These are phyloP conservation scores for Anolis sagrei DNA, from an alignment of 2,113 vertebrate species.

Conservation along the genomic window DNA sequence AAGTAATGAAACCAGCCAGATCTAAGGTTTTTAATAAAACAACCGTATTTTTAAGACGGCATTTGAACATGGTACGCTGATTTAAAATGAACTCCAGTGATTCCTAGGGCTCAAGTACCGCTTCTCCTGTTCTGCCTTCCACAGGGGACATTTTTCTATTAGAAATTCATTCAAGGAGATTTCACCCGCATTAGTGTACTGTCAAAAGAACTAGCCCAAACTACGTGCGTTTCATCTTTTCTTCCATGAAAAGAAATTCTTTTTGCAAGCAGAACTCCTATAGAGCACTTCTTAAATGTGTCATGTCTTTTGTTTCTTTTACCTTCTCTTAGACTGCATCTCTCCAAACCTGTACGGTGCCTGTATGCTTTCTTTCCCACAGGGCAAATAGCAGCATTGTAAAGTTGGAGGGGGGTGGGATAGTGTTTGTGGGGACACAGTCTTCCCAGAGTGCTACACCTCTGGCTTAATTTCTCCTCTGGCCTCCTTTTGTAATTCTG, in stretches of 20 bases:
- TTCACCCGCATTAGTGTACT: background rate
- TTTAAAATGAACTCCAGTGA: constrained; percentile 75
- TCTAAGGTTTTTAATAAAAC: constrained; percentile 82
- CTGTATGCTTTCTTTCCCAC: background rate
- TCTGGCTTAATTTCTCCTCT: background rate
- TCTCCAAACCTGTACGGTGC: background rate
- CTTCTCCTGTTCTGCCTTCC: constrained; percentile 62
- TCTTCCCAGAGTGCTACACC: no score
- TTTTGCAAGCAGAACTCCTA: constrained; percentile 28
- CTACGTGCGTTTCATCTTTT: background rate
- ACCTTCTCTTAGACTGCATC: background rate
- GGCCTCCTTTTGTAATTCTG: background rate
- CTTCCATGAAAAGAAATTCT: background rate
- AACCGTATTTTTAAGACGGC: constrained; percentile 82
- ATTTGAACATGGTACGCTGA: constrained; percentile 74
- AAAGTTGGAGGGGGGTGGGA: no score
- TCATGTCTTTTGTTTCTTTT: background rate
- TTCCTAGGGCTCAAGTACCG: constrained; percentile 21
- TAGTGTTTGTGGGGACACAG: background rate
- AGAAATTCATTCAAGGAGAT: constrained; percentile 38
- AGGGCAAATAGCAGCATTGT: background rate
- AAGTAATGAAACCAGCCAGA: constrained; percentile 80
- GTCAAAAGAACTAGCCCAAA: background rate
- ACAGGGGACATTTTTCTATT: constrained; percentile 29
- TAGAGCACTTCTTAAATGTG: background rate